These are phyloP conservation scores for Ailurus styani DNA, from an alignment of 2,113 vertebrate species.

Conservation along the genomic window DNA sequence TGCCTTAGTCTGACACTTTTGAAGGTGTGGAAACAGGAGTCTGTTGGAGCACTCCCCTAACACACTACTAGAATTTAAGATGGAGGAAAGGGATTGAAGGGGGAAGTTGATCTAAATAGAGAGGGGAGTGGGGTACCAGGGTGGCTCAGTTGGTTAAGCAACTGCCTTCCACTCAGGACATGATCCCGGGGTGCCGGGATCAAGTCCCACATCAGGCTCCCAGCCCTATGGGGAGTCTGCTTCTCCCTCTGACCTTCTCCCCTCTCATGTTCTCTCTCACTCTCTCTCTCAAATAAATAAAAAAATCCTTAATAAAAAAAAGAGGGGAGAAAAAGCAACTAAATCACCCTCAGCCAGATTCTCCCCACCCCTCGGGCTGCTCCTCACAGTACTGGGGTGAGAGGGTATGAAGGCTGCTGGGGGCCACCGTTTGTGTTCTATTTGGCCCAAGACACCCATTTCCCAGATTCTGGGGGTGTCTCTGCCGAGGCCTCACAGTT, in stretches of 20 bases:
- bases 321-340: background rate
- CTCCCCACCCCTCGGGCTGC: background rate
- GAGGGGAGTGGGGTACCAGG: no score
- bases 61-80: background rate
- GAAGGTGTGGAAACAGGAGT: background rate
- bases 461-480: background rate
- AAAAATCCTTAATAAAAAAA: no score
- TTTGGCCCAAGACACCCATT: background rate
- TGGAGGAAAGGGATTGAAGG: background rate
- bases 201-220: no score
- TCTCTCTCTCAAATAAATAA: no score
- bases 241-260: no score
- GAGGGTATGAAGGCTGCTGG: background rate
- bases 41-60: background rate
- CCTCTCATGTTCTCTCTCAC: no score
- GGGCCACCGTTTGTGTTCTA: rapidly evolving
- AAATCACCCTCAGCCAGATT: background rate
- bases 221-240: no score
- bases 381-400: background rate
- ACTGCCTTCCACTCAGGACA: no score
- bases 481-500: background rate
- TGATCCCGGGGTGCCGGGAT: no score
- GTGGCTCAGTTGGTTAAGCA: no score
- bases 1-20: background rate
- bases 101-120: background rate